These are phyloP conservation scores for Octopus sinensis DNA, from an alignment of 1,140 invertebrate genomes.

Conservation along the genomic window DNA sequence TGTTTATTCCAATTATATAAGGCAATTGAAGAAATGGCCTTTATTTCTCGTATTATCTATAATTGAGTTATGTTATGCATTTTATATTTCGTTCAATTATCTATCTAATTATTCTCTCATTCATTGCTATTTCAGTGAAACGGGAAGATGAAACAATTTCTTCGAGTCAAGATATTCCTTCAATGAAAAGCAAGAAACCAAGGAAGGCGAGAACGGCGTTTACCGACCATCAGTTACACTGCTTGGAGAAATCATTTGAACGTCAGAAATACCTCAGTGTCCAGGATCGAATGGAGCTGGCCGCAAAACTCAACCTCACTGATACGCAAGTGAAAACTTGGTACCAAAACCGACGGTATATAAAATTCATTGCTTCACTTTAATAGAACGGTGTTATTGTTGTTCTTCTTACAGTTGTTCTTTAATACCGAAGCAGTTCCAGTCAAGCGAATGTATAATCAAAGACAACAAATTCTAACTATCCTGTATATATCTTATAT, in stretches of 20 bases:
- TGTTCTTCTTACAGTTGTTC: no score
- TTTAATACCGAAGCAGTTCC: no score
- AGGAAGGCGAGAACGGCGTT: slow-evolving; percentile 96
- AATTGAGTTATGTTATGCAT: not conserved
- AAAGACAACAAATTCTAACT: no score
- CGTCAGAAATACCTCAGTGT: slow-evolving; percentile 97
- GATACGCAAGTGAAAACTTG: slow-evolving; percentile 99
- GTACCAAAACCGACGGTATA: slow-evolving; percentile 97
- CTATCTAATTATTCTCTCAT: not conserved
- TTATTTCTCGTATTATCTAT: not conserved
- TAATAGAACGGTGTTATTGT: no score
- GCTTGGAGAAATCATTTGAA: slow-evolving; percentile 95
- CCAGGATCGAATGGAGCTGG: slow-evolving; percentile 96
- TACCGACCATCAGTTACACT: slow-evolving; percentile 93
- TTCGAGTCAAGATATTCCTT: slow-evolving; percentile 13
- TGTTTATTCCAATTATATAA: not conserved
- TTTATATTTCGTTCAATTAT: not conserved
- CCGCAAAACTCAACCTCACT: slow-evolving; percentile 89
- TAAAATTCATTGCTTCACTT: not conserved
- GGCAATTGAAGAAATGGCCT: not conserved
- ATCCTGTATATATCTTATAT: no score
- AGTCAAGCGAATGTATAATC: no score
- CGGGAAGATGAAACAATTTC: slow-evolving; percentile 15
- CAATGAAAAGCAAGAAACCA: slow-evolving; percentile 75
- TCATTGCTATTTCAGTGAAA: slow-evolving; percentile 6